Evolutionary conservation across 1,140 invertebrate species (phyloP).

Genomic region (Diuraphis noxia): DNA sequence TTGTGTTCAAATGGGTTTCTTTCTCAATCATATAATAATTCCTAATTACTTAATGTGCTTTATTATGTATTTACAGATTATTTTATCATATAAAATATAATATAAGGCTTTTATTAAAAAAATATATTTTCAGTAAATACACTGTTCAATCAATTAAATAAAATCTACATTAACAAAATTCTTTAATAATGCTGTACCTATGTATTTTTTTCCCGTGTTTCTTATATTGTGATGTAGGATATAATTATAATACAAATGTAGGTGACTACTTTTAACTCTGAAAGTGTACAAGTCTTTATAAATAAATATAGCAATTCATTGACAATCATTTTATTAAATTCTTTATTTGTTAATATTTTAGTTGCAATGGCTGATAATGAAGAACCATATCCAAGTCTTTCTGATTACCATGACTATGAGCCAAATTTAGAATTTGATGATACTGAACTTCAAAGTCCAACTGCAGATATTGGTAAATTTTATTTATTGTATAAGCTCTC

Average conservation of each 20-base stretch:
- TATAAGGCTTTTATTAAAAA: background rate
- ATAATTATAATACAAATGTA: background rate
- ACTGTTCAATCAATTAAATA: background rate
- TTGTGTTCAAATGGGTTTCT: background rate
- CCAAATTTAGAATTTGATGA: conserved; percentile 95
- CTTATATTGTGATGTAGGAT: background rate
- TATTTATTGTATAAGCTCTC: background rate
- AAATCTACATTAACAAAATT: background rate
- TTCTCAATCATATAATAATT: background rate
- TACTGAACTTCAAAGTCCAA: conserved; percentile 76
- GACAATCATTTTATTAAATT: background rate
- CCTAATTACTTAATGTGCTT: background rate
- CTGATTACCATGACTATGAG: conserved; percentile 90
- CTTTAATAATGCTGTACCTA: background rate
- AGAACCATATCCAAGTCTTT: conserved; percentile 84
- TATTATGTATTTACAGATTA: background rate
- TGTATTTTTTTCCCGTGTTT: background rate
- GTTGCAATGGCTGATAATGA: conserved; percentile 61
- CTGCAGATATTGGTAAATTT: conserved; percentile 62
- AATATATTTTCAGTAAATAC: background rate
- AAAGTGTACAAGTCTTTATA: background rate
- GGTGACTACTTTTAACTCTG: background rate
- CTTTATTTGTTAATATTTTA: conserved; percentile 18
- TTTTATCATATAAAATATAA: background rate
- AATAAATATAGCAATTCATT: background rate